A percentile compares a stretch with the other conserved stretches of the same genome.
Evolutionary conservation across 2,113 vertebrate species (phyloP).

Genomic region (Ranitomeya variabilis): DNA sequence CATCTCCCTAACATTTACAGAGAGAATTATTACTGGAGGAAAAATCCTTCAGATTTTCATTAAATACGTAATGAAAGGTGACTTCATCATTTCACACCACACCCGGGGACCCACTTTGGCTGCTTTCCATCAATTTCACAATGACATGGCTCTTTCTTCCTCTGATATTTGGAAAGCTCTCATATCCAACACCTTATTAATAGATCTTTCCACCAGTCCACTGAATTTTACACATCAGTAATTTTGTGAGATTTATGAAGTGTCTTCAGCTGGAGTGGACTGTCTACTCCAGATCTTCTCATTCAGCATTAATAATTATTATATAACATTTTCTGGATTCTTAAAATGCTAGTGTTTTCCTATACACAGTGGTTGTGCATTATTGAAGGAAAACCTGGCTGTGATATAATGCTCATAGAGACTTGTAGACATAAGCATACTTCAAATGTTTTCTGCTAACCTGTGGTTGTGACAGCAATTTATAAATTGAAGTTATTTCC

Average conservation of each 20-base stretch:
- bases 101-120: constrained; percentile 15
- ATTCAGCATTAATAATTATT: background rate
- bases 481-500: background rate
- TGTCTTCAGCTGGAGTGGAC: background rate
- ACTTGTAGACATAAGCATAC: background rate
- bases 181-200: constrained; percentile 22
- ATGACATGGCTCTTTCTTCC: background rate
- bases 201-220: constrained; percentile 17
- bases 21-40: background rate
- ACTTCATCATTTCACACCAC: constrained; percentile 42
- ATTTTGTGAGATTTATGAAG: constrained; percentile 15
- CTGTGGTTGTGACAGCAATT: background rate
- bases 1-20: background rate
- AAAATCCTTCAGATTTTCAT: constrained; percentile 4
- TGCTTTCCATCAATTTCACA: constrained; percentile 35
- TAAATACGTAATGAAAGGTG: constrained; percentile 30
- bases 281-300: too few relatives aligned
- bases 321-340: background rate
- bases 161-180: background rate
- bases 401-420: background rate
- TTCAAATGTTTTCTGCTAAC: too few relatives aligned
- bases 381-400: background rate
- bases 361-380: background rate
- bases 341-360: background rate
- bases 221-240: background rate